Conservation (phyloP, 2,113 vertebrate species). For the Athene cunicularia region DNA sequence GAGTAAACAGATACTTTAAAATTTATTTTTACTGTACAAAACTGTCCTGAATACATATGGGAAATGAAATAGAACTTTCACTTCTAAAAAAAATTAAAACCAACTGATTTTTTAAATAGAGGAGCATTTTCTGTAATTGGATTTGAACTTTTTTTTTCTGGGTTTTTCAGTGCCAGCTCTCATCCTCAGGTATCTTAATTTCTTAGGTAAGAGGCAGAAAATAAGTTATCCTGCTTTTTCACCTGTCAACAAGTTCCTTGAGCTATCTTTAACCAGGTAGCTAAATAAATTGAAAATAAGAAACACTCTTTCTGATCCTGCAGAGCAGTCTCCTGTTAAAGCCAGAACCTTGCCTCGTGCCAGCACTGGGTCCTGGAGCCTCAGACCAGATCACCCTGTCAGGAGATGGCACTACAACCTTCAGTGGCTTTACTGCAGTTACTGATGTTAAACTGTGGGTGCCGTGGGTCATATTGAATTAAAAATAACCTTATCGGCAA, state of each 20-base stretch:
- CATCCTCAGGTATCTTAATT: neutral
- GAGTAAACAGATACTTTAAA: neutral
- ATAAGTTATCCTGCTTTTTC: neutral
- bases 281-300: neutral
- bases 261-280: neutral
- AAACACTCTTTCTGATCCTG: neutral
- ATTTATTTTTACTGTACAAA: neutral
- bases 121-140: neutral
- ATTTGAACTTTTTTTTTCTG: neutral
- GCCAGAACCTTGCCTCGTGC: neutral
- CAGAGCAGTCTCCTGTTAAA: neutral
- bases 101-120: neutral
- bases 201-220: neutral
- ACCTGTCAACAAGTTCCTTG: neutral
- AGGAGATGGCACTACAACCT: accelerated
- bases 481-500: neutral
- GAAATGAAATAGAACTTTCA: neutral
- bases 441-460: neutral
- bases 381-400: neutral
- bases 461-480: neutral
- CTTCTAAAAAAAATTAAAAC: neutral
- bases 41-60: neutral
- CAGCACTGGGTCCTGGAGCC: neutral
- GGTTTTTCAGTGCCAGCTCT: neutral
- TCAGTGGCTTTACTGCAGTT: neutral